These are phyloP conservation scores for Dicyrtoma fusca DNA, from an alignment of 2,888 invertebrate species.

Conservation along the genomic window DNA sequence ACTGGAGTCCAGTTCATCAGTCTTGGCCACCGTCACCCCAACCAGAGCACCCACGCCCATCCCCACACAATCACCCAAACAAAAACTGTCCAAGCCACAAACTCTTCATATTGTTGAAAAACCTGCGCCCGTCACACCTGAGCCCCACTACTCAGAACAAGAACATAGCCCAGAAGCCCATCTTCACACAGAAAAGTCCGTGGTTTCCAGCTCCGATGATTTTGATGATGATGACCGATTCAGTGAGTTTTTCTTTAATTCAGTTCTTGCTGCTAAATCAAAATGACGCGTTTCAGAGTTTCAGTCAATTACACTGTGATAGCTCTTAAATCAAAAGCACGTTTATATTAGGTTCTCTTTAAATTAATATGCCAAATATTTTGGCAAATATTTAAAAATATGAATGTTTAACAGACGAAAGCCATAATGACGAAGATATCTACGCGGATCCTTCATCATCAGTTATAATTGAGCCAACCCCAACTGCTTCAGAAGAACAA, in stretches of 20 bases:
- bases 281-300: too few species aligned
- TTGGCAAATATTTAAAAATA: neutral
- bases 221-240: conserved; percentile 26
- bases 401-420: neutral
- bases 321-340: too few species aligned
- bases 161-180: conserved; percentile 25
- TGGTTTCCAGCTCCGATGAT: conserved; percentile 42
- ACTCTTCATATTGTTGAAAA: conserved; percentile 30
- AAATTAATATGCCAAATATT: neutral
- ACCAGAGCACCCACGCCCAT: conserved; percentile 32
- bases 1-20: conserved; percentile 77
- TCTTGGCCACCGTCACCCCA: conserved; percentile 47
- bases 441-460: conserved; percentile 30
- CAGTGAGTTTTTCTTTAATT: too few species aligned
- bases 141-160: neutral
- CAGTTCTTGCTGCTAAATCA: too few species aligned
- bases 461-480: conserved; percentile 37
- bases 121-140: conserved; percentile 10
- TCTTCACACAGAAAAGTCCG: conserved; percentile 46
- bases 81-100: conserved; percentile 22
- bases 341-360: neutral
- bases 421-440: conserved; percentile 18
- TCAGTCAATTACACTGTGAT: too few species aligned
- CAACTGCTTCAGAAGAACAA: conserved; percentile 53
- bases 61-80: neutral